Conservation (phyloP, 2,797 vertebrate species). For the Hafferia zeledoni region DNA sequence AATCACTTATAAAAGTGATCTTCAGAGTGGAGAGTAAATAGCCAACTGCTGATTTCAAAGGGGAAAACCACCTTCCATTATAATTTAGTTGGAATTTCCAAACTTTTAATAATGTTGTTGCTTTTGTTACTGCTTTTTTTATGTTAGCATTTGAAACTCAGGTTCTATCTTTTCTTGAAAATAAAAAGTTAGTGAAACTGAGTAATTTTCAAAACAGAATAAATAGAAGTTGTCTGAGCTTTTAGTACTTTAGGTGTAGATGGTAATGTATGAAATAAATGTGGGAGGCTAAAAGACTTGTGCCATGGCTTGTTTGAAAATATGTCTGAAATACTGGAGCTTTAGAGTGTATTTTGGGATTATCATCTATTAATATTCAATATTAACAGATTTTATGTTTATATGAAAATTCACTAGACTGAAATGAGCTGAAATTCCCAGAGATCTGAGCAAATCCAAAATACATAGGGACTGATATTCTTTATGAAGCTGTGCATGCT, state of each 20-base stretch:
- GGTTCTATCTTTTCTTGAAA: neutral
- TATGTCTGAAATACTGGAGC: neutral
- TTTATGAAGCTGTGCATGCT: neutral
- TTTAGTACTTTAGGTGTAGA: neutral
- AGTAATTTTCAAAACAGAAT: neutral
- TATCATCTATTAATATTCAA: neutral
- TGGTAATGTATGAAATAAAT: neutral
- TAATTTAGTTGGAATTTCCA: neutral
- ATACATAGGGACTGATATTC: neutral
- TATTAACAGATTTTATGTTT: neutral
- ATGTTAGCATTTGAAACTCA: neutral
- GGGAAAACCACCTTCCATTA: neutral
- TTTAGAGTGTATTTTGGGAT: neutral
- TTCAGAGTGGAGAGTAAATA: neutral
- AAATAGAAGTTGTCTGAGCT: neutral
- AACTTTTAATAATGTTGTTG: neutral
- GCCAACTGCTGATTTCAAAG: neutral
- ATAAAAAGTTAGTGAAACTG: neutral
- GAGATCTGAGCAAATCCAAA: neutral
- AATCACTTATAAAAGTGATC: neutral
- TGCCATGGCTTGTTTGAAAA: neutral
- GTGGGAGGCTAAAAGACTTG: neutral
- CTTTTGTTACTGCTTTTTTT: neutral
- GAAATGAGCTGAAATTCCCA: neutral
- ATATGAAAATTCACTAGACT: neutral